Percentiles rank a stretch among this genome's conserved stretches.
Conservation (phyloP, 2,888 invertebrate genomes). For the Drosophila buzzatii region DNA sequence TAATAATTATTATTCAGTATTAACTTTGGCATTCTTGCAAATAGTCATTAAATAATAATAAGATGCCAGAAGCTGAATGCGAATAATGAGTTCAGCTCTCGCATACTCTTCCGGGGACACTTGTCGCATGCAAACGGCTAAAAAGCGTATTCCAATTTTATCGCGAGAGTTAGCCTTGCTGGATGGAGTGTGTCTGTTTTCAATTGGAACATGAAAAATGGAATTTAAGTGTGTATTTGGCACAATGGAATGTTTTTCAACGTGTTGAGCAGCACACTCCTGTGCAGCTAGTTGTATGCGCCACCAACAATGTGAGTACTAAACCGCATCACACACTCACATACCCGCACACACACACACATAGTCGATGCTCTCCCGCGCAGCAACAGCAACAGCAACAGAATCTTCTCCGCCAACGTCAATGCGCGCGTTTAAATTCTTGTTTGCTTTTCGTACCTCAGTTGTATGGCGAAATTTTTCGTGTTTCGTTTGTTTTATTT, state of each 20-base stretch:
- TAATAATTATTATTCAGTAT: not conserved
- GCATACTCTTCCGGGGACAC: constrained; percentile 45
- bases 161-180: constrained; percentile 36
- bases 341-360: constrained; percentile 3
- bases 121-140: constrained; percentile 67
- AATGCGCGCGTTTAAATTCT: constrained; percentile 77
- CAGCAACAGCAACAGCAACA: constrained; percentile 59
- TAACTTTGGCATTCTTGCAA: no score
- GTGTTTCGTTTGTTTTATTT: constrained; percentile 76
- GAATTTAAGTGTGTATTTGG: constrained; percentile 82
- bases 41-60: not conserved
- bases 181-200: constrained; percentile 55
- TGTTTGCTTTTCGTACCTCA: constrained; percentile 79
- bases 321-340: constrained; percentile 42
- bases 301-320: constrained; percentile 45
- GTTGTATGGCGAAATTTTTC: constrained; percentile 79
- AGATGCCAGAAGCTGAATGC: not conserved
- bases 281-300: constrained; percentile 57
- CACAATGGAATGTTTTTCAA: constrained; percentile 78
- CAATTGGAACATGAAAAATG: constrained; percentile 81
- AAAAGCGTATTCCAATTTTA: constrained; percentile 33
- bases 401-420: constrained; percentile 57
- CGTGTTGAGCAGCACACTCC: constrained; percentile 65
- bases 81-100: no score
- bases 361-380: constrained; percentile 56